Evolutionary conservation across 2,797 vertebrate genomes (phyloP).

Genomic region (Pantherophis vulpinus): DNA sequence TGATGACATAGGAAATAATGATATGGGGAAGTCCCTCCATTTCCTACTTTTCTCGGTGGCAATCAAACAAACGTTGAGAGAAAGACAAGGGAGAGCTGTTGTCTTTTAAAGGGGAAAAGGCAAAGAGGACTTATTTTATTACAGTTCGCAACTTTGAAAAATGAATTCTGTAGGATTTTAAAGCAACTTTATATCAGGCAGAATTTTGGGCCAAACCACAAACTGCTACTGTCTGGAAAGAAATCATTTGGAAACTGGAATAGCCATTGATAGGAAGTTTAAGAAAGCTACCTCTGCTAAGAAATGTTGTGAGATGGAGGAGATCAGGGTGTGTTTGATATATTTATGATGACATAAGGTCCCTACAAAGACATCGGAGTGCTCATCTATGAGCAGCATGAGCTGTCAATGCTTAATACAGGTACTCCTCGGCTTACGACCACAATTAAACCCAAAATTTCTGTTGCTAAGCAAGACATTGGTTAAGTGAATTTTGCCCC

Average conservation of each 20-base stretch:
- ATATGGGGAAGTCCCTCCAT: neutral
- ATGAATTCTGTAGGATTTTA: neutral
- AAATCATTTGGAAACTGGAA: neutral
- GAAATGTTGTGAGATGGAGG: conserved; percentile 29
- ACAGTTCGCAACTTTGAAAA: neutral
- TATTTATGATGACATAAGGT: conserved; percentile 64
- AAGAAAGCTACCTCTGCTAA: neutral
- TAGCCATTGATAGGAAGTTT: neutral
- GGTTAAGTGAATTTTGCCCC: neutral
- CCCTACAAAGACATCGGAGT: conserved; percentile 55
- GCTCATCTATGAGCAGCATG: conserved; percentile 48
- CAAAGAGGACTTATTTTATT: neutral
- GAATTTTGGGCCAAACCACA: neutral
- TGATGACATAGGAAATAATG: neutral
- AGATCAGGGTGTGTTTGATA: conserved; percentile 18
- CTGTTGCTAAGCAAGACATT: neutral
- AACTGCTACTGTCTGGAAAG: neutral
- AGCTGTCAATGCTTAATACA: conserved; percentile 62
- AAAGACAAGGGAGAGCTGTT: neutral
- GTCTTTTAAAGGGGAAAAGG: neutral
- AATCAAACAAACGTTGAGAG: neutral
- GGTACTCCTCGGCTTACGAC: neutral
- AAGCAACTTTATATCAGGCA: neutral
- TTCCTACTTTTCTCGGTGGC: neutral
- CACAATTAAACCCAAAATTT: neutral